Evolutionary conservation across 2,797 vertebrate species (phyloP).

Genomic region (Telmatherina bonti): DNA sequence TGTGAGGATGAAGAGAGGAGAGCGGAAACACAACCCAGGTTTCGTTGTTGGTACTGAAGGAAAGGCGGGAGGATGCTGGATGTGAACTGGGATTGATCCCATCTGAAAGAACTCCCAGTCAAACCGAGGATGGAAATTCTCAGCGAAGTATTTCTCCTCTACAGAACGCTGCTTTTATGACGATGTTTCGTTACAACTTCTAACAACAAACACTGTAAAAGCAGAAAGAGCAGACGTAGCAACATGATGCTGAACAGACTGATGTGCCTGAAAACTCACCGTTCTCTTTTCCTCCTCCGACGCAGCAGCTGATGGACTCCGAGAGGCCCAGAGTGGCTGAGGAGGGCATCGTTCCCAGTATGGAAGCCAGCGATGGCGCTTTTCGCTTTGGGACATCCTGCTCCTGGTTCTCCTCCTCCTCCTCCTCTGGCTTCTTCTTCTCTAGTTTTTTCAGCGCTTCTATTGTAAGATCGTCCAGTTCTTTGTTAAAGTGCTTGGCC

Average conservation of each 20-base stretch:
- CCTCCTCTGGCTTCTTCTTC: constrained; percentile 41
- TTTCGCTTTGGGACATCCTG: constrained; percentile 35
- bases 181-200: not conserved
- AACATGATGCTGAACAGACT: no score
- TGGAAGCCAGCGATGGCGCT: constrained; percentile 86
- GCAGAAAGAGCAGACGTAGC: not conserved
- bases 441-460: constrained; percentile 79
- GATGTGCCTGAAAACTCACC: constrained; percentile 85
- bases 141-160: not conserved
- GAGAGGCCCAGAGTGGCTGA: constrained; percentile 91
- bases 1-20: not conserved
- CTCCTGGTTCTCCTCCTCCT: constrained; percentile 35
- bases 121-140: constrained; percentile 5
- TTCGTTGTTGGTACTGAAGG: not conserved
- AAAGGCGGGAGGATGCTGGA: not conserved
- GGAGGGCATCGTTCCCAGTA: constrained; percentile 91
- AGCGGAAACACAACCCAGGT: not conserved
- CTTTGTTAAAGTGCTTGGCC: constrained; percentile 90
- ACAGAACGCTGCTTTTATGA: constrained; percentile 2
- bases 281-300: constrained; percentile 80
- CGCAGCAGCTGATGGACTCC: constrained; percentile 86
- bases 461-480: constrained; percentile 78
- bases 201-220: not conserved
- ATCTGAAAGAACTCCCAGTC: constrained; percentile 3
- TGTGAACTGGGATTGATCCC: not conserved